A percentile compares a stretch with the other conserved stretches of the same genome.
phyloP scores from a whole-genome alignment of 2,888 invertebrate species.

The Pristionchus arcanus region DNA sequence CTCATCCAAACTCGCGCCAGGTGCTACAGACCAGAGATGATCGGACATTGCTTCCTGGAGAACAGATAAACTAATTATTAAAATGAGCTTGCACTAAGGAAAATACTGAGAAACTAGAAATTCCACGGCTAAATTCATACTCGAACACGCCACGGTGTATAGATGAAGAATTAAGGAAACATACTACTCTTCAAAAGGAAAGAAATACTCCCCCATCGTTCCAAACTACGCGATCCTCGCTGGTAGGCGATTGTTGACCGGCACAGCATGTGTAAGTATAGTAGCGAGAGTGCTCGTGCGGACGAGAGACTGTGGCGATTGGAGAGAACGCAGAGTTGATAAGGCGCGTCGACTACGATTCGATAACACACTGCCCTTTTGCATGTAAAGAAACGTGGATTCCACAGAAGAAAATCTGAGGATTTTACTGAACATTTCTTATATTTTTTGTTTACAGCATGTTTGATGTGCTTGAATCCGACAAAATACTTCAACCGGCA shows the following conservation, averaged over 20 bases:
- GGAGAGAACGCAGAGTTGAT: neutral
- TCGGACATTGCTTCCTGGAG: too few species aligned
- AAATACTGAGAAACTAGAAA: too few species aligned
- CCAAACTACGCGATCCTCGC: neutral
- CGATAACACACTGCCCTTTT: neutral
- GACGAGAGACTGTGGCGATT: neutral
- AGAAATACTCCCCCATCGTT: neutral
- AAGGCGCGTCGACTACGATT: neutral
- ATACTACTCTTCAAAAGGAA: neutral
- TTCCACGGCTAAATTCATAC: too few species aligned
- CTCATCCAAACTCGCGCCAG: conserved; percentile 43
- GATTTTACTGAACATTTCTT: too few species aligned
- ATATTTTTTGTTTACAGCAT: too few species aligned
- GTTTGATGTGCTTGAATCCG: too few species aligned
- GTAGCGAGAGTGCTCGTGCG: neutral
- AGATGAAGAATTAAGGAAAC: neutral
- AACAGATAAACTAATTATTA: too few species aligned
- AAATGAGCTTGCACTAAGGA: too few species aligned
- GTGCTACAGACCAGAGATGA: neutral
- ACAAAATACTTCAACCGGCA: too few species aligned
- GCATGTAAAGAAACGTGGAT: neutral
- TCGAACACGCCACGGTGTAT: too few species aligned
- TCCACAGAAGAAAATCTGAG: neutral
- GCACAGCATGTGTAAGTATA: neutral
- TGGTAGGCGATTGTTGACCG: neutral